Evolutionary conservation across 1,140 invertebrate genomes (phyloP).

Genomic region (Panulirus ornatus): DNA sequence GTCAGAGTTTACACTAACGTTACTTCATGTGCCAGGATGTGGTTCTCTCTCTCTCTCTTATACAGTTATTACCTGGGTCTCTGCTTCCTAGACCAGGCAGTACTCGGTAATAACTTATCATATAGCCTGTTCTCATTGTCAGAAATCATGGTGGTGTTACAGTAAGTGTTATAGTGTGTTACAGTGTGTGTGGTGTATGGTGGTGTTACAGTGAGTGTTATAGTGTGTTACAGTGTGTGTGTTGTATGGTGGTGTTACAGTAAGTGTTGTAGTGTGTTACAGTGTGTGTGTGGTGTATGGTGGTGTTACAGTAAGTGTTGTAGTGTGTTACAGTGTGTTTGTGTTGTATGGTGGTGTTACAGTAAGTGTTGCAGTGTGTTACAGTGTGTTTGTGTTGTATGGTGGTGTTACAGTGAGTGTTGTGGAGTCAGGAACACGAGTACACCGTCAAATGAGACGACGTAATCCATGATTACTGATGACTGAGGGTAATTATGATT

Average conservation of each 20-base stretch:
- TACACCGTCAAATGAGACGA: no score
- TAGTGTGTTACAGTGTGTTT: not conserved
- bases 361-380: not conserved
- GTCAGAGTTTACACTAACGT: no score
- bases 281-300: not conserved
- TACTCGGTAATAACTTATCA: no score
- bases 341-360: not conserved
- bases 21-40: no score
- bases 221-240: not conserved
- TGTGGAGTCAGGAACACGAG: no score
- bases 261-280: not conserved
- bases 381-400: not conserved
- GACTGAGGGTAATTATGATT: no score
- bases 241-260: not conserved
- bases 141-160: not conserved
- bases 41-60: no score
- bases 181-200: not conserved
- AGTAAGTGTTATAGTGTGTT: not conserved
- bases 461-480: no score
- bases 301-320: not conserved
- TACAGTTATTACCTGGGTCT: no score
- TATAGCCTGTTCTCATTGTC: no score
- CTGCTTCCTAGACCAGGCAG: no score
- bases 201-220: not conserved
- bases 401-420: not conserved